phyloP scores from a whole-genome alignment of 2,113 vertebrate species.

The Tachysurus fulvidraco region DNA sequence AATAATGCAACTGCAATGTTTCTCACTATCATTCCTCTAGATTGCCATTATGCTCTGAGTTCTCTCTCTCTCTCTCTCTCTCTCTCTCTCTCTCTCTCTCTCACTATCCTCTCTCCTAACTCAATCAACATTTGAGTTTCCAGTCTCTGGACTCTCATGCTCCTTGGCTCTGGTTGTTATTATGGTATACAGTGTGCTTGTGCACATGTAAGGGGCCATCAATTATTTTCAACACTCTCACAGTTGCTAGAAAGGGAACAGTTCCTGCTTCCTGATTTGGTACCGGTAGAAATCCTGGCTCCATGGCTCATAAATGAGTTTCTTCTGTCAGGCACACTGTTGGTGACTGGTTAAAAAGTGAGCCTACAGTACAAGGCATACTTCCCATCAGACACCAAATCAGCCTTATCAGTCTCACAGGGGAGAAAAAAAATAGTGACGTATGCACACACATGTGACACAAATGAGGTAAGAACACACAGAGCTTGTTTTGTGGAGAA shows the following conservation, averaged over 20 bases:
- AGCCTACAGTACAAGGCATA: conserved; percentile 41
- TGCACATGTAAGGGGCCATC: background rate
- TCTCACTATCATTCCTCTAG: conserved; percentile 27
- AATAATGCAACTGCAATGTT: conserved; percentile 55
- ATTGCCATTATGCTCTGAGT: conserved; percentile 49
- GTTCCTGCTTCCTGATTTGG: background rate
- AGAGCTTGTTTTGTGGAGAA: conserved; percentile 6
- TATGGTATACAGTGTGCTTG: conserved; percentile 8
- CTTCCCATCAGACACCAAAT: conserved; percentile 51
- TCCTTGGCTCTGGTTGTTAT: background rate
- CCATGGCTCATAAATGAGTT: conserved; percentile 24
- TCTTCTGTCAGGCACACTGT: conserved; percentile 39
- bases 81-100: conserved; percentile 31
- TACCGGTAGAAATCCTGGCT: background rate
- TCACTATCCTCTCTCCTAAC: conserved; percentile 40
- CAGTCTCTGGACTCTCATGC: background rate
- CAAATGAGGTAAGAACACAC: conserved; percentile 5
- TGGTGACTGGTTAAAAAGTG: conserved; percentile 40
- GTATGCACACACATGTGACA: conserved; percentile 30
- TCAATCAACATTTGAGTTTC: conserved; percentile 1
- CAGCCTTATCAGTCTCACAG: conserved; percentile 50
- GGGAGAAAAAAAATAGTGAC: background rate
- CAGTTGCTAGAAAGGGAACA: background rate
- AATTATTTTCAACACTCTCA: background rate
- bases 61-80: conserved; percentile 36